Conservation (phyloP, 2,797 vertebrate species). For the Euphonia xanthogaster region DNA sequence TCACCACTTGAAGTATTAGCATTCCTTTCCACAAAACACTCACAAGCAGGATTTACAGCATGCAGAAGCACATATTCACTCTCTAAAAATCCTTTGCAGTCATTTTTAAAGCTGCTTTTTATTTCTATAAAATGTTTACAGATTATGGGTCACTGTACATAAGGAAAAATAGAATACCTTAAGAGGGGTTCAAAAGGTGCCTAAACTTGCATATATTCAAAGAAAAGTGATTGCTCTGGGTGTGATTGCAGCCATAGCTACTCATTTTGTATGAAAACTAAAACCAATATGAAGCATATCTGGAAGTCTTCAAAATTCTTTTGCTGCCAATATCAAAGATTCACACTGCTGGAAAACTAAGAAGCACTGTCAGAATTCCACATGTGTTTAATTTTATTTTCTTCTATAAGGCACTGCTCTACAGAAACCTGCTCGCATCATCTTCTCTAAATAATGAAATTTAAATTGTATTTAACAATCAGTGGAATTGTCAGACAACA, state of each 20-base stretch:
- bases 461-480: not conserved
- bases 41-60: not conserved
- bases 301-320: not conserved
- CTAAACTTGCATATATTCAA: not conserved
- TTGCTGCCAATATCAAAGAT: not conserved
- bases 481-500: not conserved
- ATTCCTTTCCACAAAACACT: not conserved
- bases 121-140: not conserved
- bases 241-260: not conserved
- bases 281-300: not conserved
- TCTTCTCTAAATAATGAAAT: not conserved
- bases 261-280: not conserved
- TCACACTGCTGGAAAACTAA: not conserved
- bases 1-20: not conserved
- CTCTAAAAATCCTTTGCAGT: not conserved
- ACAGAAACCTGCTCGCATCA: not conserved
- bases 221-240: not conserved
- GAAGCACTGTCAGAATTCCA: not conserved
- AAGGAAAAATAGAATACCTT: not conserved
- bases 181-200: not conserved
- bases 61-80: not conserved
- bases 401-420: not conserved
- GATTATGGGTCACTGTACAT: not conserved
- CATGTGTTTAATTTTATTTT: not conserved
- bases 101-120: not conserved